phyloP scores from a whole-genome alignment of 1,140 invertebrate genomes.

The Octopus bimaculoides region DNA sequence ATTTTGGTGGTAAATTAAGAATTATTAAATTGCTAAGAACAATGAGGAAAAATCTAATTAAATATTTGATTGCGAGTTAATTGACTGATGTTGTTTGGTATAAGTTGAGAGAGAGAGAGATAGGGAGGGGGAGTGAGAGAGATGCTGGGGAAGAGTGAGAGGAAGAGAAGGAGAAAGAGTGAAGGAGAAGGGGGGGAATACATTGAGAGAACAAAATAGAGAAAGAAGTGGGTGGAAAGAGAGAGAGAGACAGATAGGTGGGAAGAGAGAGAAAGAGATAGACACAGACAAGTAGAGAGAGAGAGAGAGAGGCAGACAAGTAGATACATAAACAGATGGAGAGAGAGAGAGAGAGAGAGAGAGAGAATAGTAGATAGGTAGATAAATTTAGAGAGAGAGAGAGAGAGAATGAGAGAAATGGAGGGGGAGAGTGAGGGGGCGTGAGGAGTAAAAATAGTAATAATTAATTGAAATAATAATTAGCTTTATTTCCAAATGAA shows the following conservation, averaged over 20 bases:
- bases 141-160: not conserved
- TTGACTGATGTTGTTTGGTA: not conserved
- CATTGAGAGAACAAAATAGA: slow-evolving; percentile 12
- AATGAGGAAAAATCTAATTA: not conserved
- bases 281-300: not conserved
- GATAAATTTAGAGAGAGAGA: not conserved
- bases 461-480: too few relatives aligned
- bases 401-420: not conserved
- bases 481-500: too few relatives aligned
- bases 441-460: too few relatives aligned
- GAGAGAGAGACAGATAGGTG: not conserved
- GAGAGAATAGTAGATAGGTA: slow-evolving; percentile 11
- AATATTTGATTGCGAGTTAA: not conserved
- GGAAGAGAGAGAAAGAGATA: not conserved
- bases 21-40: not conserved
- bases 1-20: too few relatives aligned
- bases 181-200: not conserved
- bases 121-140: slow-evolving; percentile 7
- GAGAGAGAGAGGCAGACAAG: slow-evolving; percentile 16
- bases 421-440: not conserved
- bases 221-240: not conserved
- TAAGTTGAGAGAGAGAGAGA: slow-evolving; percentile 8
- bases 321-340: not conserved
- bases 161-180: not conserved
- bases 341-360: too few relatives aligned